phyloP scores from a whole-genome alignment of 2,888 invertebrate species.

The Tetrapedia diversipes region DNA sequence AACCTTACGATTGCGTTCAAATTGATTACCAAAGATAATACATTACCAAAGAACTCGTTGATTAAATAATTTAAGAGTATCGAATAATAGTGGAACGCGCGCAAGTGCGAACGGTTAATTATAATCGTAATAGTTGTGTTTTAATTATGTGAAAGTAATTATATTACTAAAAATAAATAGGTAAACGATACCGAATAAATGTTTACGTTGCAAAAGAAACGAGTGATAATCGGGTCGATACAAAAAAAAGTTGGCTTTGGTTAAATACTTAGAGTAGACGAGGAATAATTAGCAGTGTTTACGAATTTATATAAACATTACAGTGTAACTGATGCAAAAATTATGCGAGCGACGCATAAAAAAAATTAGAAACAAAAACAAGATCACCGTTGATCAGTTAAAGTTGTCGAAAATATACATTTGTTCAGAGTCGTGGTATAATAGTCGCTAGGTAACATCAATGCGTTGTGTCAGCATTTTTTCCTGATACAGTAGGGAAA shows the following conservation, averaged over 20 bases:
- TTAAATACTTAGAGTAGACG: background rate
- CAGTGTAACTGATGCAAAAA: too few species aligned
- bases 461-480: conserved; percentile 54
- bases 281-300: background rate
- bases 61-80: background rate
- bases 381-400: background rate
- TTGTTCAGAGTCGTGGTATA: too few species aligned
- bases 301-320: too few species aligned
- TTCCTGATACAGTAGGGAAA: too few species aligned
- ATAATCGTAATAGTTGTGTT: background rate
- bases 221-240: background rate
- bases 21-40: conserved; percentile 16
- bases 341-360: too few species aligned
- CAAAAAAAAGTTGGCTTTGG: background rate
- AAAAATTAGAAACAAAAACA: background rate
- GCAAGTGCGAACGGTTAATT: background rate
- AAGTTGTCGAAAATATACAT: background rate
- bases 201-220: background rate
- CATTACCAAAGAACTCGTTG: conserved; percentile 5
- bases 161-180: background rate
- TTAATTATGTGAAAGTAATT: background rate
- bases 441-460: conserved; percentile 61
- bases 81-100: too few species aligned
- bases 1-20: background rate
- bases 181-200: background rate